These are phyloP conservation scores for Cherax quadricarinatus DNA, from an alignment of 1,140 invertebrate genomes.

Conservation along the genomic window DNA sequence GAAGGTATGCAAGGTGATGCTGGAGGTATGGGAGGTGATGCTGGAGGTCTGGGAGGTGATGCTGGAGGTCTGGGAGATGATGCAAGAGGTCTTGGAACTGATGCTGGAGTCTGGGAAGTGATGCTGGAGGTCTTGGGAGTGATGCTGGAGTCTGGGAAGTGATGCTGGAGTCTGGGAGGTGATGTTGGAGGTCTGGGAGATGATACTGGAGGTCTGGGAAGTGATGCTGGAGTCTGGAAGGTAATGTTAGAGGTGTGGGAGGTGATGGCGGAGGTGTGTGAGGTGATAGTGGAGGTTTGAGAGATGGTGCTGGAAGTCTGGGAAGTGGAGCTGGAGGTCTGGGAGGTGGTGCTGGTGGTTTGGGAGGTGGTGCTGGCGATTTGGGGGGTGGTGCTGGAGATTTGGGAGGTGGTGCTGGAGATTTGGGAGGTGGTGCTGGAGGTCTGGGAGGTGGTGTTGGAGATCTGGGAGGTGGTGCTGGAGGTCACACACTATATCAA, in stretches of 20 bases:
- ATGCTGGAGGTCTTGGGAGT: background rate
- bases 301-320: too few species aligned
- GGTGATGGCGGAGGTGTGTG: too few species aligned
- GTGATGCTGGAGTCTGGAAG: background rate
- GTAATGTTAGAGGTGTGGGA: background rate
- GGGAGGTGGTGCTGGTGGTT: background rate
- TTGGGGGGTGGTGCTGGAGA: background rate
- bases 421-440: background rate
- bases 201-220: background rate
- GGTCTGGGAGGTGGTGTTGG: background rate
- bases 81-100: background rate
- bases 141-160: background rate
- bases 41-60: background rate
- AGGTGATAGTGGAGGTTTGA: background rate
- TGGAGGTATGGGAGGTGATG: background rate
- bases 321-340: too few species aligned
- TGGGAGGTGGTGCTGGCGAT: background rate
- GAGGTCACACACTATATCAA: too few species aligned
- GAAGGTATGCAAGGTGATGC: background rate
- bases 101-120: too few species aligned
- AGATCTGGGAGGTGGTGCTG: too few species aligned
- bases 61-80: background rate
- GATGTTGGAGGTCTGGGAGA: too few species aligned
- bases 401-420: background rate
- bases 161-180: too few species aligned